These are phyloP conservation scores for Dyspetes luteomarginatus DNA, from an alignment of 2,888 invertebrate species.

Conservation along the genomic window DNA sequence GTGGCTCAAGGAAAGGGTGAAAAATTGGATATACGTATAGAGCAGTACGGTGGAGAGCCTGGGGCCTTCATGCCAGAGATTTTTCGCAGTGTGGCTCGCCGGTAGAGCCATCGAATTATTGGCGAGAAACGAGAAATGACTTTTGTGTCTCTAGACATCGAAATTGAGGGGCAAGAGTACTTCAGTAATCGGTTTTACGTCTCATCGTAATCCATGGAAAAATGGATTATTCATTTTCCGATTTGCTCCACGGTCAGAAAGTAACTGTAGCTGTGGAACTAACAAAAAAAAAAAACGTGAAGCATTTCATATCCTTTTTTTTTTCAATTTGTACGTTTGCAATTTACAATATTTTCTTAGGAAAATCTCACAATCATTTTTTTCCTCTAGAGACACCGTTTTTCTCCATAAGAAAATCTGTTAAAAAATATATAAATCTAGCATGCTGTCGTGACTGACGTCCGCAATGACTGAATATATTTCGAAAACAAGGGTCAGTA, in stretches of 20 bases:
- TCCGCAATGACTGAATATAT: too few relatives aligned
- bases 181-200: slow-evolving; percentile 34
- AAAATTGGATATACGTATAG: slow-evolving; percentile 37
- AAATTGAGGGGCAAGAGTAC: background rate
- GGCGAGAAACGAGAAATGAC: slow-evolving; percentile 55
- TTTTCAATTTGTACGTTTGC: too few relatives aligned
- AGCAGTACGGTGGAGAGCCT: slow-evolving; percentile 14
- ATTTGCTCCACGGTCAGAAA: background rate
- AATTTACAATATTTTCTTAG: too few relatives aligned
- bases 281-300: background rate
- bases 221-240: slow-evolving; percentile 5
- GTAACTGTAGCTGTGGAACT: background rate
- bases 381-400: too few relatives aligned
- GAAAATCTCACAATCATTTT: too few relatives aligned
- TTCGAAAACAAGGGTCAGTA: too few relatives aligned
- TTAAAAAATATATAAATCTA: too few relatives aligned
- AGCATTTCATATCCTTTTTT: background rate
- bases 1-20: background rate
- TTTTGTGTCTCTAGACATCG: slow-evolving; percentile 36
- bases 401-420: too few relatives aligned
- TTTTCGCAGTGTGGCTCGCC: slow-evolving; percentile 24
- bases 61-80: slow-evolving; percentile 53
- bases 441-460: too few relatives aligned
- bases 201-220: background rate
- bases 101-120: slow-evolving; percentile 53